Base-by-base conservation (phyloP, 2,888 invertebrate genomes). In the Cataglyphis cursor region DNA sequence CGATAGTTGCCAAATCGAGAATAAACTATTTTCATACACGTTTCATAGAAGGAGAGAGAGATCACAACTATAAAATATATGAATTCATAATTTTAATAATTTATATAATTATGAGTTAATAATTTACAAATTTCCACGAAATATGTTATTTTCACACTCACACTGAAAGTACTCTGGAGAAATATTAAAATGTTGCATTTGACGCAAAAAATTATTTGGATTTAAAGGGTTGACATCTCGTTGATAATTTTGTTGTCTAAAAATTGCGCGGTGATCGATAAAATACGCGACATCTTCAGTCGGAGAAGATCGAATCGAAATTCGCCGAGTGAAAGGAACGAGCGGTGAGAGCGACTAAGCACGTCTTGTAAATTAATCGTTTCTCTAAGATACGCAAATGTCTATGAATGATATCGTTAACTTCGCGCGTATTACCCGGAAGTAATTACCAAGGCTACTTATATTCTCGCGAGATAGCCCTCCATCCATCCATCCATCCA, bases 371-470 rank as follows among this genome's bases (percentile, higher is more conserved):
- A 75, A 38, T 64, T 12, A 65, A 76, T 54, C 64, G 9, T 62
- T 44, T 44, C 59, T 62, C 44, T 44, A 21, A 38, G 54, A 64
- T 75, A 28, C 31, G 31, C 24, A 38, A 24, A 57, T 3, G 2
- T 41, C n/a, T 28, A 15, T 38, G 51, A 38, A 65, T 35, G 54
- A 57, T 65, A 54, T 65, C 54, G 35, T 38, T 41, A 38, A 15
- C n/a, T 76, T 41, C n/a, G 41, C 12, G 9, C 21, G 31, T 18
- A 31, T 35, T 74, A 48, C 28, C 48, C 21, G 62, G 21, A 38
- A 65, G 61, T 76, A 76, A 65, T 76, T 65, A 65, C 10, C 15
- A 10, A 10, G 21, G 12, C 12, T 76, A n/a, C 76, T 76, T 76
- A 57, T 65, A 57, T 54, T 24, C 65, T 57, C 62, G 35, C 21